Evolutionary conservation across 2,888 invertebrate genomes (phyloP), one percentile per base, ranked within the genome.

Genomic region (Orthosia gothica): DNA sequence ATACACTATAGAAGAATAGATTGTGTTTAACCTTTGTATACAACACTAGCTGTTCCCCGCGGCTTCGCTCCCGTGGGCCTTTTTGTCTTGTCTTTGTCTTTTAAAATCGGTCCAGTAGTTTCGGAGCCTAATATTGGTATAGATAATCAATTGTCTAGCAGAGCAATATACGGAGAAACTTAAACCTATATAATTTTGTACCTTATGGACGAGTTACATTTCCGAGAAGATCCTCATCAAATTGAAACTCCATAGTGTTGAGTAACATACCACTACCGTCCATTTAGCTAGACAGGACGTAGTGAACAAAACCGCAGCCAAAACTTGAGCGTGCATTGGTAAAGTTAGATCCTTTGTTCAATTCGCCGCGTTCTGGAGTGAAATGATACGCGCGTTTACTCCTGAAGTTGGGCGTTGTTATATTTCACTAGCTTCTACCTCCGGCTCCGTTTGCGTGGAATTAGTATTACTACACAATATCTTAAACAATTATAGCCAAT

Each of bases 291-390:
- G 62, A 62, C 64, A 77, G 73, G 65, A 82, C 32, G 72, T 62
- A 69, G 54, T 68, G 32, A 71, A 82, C 73, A 72, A 58, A 71
- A 66, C 75, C 63, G 15, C 55, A 23, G 57, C 64, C 54, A 13
- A 64, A 70, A 72, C 70, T 82, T 83, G 52, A 69, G 26, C 65
- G 49, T 83, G 74, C 70, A 82, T 85, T 54, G 79, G 58, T 69
- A 57, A 83, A 85, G 83, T 86, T 74, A 50, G 72, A 65, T 63
- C 86, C 83, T 79, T 83, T 86, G 83, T 83, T 67, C 52, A 70
- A 68, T 65, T 81, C 45, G 66, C 50, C 52, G 55, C 65, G 58
- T 66, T 74, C 68, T 82, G 57, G 23, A 72, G 79, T 74, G 79
- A 71, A 78, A 86, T 83, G 72, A 79, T 83, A 86, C 70, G 58